Conservation (phyloP, 2,797 vertebrate genomes). For the Malurus leucopterus region DNA sequence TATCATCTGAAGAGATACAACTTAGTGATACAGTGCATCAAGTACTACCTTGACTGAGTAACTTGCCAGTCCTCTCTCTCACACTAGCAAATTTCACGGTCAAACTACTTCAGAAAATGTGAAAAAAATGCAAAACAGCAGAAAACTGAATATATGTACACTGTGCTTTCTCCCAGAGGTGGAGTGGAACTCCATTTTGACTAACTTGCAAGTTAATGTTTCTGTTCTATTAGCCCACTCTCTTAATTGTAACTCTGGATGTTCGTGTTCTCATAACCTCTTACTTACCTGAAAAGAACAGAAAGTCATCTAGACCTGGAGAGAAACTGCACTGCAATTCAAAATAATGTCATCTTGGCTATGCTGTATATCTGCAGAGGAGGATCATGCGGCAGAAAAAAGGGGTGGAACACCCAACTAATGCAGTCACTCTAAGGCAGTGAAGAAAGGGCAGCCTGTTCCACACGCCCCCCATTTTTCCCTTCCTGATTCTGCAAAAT, state of each 20-base stretch:
- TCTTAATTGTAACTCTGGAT: neutral
- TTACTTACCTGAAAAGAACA: neutral
- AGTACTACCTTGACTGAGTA: neutral
- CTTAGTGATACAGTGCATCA: neutral
- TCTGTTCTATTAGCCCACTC: neutral
- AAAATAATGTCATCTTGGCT: neutral
- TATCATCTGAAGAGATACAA: neutral
- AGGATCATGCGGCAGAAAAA: neutral
- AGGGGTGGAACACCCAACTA: neutral
- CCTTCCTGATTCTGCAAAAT: neutral
- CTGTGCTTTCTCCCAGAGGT: neutral
- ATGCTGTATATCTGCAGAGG: neutral
- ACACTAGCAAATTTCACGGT: neutral
- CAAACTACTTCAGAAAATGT: neutral
- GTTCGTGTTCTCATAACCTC: neutral
- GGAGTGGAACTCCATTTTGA: neutral
- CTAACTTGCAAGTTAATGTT: neutral
- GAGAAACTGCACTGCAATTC: neutral
- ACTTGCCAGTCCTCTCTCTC: neutral
- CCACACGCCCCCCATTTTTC: accelerated
- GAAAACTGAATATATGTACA: neutral
- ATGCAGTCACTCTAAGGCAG: neutral
- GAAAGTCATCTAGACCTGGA: neutral
- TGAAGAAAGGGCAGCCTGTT: neutral
- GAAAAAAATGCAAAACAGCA: neutral